Evolutionary conservation across 1,140 invertebrate species (phyloP).

Genomic region (Araneus ventricosus): DNA sequence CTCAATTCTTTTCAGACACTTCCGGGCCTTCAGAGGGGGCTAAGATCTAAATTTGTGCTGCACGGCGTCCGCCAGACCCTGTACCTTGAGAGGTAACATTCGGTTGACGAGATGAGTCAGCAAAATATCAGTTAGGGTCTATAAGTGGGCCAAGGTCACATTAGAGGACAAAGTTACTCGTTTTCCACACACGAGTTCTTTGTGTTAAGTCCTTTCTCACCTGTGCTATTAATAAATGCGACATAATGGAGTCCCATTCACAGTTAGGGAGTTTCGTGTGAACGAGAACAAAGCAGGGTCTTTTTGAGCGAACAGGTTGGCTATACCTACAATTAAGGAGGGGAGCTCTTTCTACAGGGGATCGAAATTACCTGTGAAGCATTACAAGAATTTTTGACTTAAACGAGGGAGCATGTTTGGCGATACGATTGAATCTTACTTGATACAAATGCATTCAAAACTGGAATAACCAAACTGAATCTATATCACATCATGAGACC

Average conservation of each 20-base stretch:
- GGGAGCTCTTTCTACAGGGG: background rate
- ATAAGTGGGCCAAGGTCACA: slow-evolving; percentile 68
- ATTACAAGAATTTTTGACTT: background rate
- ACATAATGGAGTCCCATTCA: slow-evolving; percentile 35
- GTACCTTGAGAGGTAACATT: slow-evolving; percentile 2
- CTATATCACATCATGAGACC: too few species aligned
- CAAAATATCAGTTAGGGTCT: slow-evolving; percentile 28
- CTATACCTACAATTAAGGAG: slow-evolving; percentile 1
- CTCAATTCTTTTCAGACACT: background rate
- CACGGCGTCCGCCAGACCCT: slow-evolving; percentile 15
- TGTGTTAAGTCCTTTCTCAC: background rate
- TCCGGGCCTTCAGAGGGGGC: background rate
- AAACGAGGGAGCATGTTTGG: background rate
- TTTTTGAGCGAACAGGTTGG: slow-evolving; percentile 13
- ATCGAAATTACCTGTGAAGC: background rate
- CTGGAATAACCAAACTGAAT: too few species aligned
- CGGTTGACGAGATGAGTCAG: slow-evolving; percentile 43
- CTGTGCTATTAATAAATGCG: slow-evolving; percentile 21
- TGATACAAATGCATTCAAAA: too few species aligned
- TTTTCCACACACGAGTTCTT: background rate
- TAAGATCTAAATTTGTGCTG: background rate
- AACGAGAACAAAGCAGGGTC: background rate
- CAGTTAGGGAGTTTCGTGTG: slow-evolving; percentile 4
- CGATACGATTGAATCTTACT: too few species aligned
- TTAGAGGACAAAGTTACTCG: slow-evolving; percentile 38